Evolutionary conservation across 1,140 invertebrate genomes (phyloP).

Genomic region (Zaprionus capensis): DNA sequence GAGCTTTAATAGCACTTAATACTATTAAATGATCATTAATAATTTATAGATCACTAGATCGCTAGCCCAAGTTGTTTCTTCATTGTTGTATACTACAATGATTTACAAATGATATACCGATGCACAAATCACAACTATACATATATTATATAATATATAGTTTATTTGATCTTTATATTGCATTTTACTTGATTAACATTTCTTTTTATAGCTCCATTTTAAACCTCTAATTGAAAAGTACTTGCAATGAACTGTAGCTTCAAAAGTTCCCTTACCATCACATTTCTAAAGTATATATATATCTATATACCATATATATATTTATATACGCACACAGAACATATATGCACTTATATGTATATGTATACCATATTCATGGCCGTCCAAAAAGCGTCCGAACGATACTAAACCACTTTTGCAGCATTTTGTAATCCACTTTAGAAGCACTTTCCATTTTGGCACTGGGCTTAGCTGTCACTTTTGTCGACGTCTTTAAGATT

Average conservation of each 20-base stretch:
- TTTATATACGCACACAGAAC: background rate
- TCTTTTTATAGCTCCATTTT: background rate
- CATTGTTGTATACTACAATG: too few species aligned
- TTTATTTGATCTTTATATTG: too few species aligned
- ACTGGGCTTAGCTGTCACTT: conserved; percentile 15
- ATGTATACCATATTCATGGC: background rate
- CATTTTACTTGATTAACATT: too few species aligned
- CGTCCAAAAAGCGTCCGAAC: background rate
- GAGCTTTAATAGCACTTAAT: background rate
- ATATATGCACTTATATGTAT: background rate
- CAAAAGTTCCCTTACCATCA: background rate
- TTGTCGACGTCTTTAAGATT: conserved; percentile 14
- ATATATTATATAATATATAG: too few species aligned
- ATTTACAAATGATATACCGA: too few species aligned
- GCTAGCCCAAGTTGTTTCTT: too few species aligned
- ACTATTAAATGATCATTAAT: too few species aligned
- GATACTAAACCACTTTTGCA: conserved; percentile 4
- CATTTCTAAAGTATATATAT: background rate
- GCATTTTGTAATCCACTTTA: conserved; percentile 2
- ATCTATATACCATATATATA: background rate
- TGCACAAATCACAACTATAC: too few species aligned
- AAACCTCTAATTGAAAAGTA: background rate
- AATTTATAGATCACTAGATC: too few species aligned
- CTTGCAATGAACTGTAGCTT: background rate
- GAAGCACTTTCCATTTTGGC: background rate